Base-by-base conservation (phyloP, 1,140 invertebrate species). In the Zaprionus vittiger region DNA sequence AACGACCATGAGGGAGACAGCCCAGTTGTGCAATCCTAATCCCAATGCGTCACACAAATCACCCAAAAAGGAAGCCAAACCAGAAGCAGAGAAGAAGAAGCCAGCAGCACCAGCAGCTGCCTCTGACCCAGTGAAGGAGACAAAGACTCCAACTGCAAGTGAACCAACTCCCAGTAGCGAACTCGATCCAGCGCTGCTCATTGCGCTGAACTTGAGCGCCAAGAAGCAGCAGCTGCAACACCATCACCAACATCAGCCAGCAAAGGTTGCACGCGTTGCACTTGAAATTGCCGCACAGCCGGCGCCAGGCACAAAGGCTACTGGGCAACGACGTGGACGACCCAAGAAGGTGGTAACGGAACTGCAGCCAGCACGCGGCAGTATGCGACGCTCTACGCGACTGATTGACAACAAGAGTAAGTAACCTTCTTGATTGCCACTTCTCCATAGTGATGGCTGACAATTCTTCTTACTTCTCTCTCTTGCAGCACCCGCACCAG, bases 191-290 rank as follows among this genome's bases (percentile, higher is more conserved):
- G 91, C 82, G 20, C 71, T 92, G 47, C 62, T 92, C 0, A 72
- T 77, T 0, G 91, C 91, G 0, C 49, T 92, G 0, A 79, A 92
- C 71, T 69, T 92, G 0, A 92, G 91, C 3, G 91, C 84, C 28
- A 92, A 90, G 20, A 92, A 92, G 37, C 81, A 91, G 54, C 64
- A 67, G 6, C 65, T 59, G 37, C 55, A 67, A 31, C 24, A 70
- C 54, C 55, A 74, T 11, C 52, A 4, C 17, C 41, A 75, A 5
- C 52, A 4, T n/a, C 41, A 47, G 7, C 41, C 41, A 17, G n/a
- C 67, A 15, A 86, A 78, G 15, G 11, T 54, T 6, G 73, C 28
- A 12, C 78, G 91, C 4, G 66, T 72, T 14, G 85, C 83, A 3
- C 17, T 91, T 6, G 59, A 85, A 26, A 92, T 92, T 20, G 83